phyloP scores from a whole-genome alignment of 2,113 vertebrate species.

The Clinocottus analis region DNA sequence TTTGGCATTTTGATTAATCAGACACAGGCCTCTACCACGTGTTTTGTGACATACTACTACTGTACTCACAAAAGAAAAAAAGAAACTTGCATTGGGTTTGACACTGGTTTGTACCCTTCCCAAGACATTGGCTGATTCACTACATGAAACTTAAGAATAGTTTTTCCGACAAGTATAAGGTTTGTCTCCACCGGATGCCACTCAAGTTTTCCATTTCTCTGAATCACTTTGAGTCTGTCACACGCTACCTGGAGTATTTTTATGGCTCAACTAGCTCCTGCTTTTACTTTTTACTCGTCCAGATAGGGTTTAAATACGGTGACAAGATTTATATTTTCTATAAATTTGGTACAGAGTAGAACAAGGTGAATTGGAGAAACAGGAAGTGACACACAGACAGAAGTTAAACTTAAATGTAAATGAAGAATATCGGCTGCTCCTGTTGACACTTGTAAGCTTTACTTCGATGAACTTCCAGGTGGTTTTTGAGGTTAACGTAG shows the following conservation, averaged over 20 bases:
- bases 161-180: not conserved
- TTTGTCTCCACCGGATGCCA: slow-evolving; percentile 5
- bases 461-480: not conserved
- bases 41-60: slow-evolving; percentile 58
- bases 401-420: not conserved
- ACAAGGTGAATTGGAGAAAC: slow-evolving; percentile 64
- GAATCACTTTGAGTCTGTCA: not conserved
- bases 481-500: not conserved
- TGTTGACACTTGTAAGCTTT: not conserved
- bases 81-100: slow-evolving; percentile 40
- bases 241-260: not conserved
- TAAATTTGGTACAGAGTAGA: not conserved
- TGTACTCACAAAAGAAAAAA: slow-evolving; percentile 24
- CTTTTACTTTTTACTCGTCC: not conserved
- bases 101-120: slow-evolving; percentile 31
- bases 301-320: not conserved
- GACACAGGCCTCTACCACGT: slow-evolving; percentile 50
- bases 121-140: not conserved
- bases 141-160: not conserved
- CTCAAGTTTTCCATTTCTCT: not conserved
- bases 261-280: not conserved
- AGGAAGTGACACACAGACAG: slow-evolving; percentile 8
- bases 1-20: slow-evolving; percentile 76
- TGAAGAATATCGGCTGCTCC: not conserved
- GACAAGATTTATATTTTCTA: not conserved